phyloP scores from a whole-genome alignment of 2,797 vertebrate genomes.

The Dipus sagitta region DNA sequence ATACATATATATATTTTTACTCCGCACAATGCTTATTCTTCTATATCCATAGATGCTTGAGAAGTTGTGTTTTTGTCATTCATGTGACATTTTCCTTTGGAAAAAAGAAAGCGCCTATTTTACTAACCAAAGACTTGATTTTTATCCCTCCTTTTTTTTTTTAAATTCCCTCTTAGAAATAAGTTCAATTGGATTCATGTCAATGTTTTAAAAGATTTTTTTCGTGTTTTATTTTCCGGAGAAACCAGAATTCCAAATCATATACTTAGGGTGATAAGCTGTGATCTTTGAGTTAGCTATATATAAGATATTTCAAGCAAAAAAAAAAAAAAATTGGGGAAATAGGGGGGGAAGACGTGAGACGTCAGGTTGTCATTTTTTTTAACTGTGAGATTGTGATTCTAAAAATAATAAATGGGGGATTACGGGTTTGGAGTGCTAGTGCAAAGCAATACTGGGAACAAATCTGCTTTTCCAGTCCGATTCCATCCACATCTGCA shows the following conservation, averaged over 20 bases:
- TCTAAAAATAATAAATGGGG: slow-evolving; percentile 96
- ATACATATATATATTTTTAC: slow-evolving; percentile 74
- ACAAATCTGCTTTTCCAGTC: slow-evolving; percentile 99
- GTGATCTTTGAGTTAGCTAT: slow-evolving; percentile 84
- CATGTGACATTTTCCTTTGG: slow-evolving; percentile 88
- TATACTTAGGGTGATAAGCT: slow-evolving; percentile 84
- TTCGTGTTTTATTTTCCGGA: slow-evolving; percentile 69
- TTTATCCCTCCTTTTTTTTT: slow-evolving; percentile 86
- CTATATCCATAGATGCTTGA: slow-evolving; percentile 85
- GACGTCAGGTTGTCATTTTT: slow-evolving; percentile 81
- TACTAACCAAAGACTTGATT: slow-evolving; percentile 92
- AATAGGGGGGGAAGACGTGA: slow-evolving; percentile 83
- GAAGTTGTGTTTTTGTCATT: slow-evolving; percentile 87
- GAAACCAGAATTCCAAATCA: slow-evolving; percentile 84
- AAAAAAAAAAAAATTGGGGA: slow-evolving; percentile 76
- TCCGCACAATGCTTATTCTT: slow-evolving; percentile 83
- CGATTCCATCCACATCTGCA: slow-evolving; percentile 99
- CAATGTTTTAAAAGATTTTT: slow-evolving; percentile 83
- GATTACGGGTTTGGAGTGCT: slow-evolving; percentile 99
- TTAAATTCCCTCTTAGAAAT: slow-evolving; percentile 84
- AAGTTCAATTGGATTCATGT: slow-evolving; percentile 83
- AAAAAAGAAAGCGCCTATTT: slow-evolving; percentile 90
- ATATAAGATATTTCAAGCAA: slow-evolving; percentile 82
- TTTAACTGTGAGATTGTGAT: slow-evolving; percentile 86
- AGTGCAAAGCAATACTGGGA: slow-evolving; percentile 99